A percentile compares a stretch with the other conserved stretches of the same genome.
Conservation (phyloP, 2,113 vertebrate species). For the Hypanus sabinus region DNA sequence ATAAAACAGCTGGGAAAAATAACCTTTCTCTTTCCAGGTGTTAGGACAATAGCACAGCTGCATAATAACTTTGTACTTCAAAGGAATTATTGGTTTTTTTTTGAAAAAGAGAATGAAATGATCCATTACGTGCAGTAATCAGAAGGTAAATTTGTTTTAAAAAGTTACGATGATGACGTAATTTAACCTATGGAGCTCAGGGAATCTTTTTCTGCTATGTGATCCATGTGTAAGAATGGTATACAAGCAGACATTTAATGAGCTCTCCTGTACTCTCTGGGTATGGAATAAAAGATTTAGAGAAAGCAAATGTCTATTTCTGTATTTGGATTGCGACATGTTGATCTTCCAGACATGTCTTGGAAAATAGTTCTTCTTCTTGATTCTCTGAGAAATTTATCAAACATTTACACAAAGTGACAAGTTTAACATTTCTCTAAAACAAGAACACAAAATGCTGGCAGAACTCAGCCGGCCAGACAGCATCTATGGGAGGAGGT, state of each 20-base stretch:
- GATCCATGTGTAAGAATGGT: background rate
- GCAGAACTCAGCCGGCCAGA: too few species aligned
- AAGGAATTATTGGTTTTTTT: background rate
- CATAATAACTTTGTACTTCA: slow-evolving; percentile 15
- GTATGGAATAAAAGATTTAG: background rate
- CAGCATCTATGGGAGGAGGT: too few species aligned
- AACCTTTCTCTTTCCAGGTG: background rate
- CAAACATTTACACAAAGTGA: background rate
- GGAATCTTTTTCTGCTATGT: slow-evolving; percentile 11
- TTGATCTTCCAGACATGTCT: background rate
- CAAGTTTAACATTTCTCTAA: too few species aligned
- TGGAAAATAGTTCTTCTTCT: background rate
- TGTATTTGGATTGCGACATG: background rate
- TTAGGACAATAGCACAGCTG: slow-evolving; percentile 25
- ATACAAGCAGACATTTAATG: background rate
- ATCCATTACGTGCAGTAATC: background rate
- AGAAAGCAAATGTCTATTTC: background rate
- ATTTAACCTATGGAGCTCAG: background rate
- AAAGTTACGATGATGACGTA: background rate
- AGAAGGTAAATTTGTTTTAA: background rate
- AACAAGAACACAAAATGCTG: too few species aligned
- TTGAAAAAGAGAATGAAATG: background rate
- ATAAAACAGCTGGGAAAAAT: slow-evolving; percentile 2
- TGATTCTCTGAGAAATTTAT: background rate
- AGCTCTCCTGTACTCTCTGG: background rate